Evolutionary conservation across 2,113 vertebrate genomes (phyloP).

Genomic region (Rhea pennata): DNA sequence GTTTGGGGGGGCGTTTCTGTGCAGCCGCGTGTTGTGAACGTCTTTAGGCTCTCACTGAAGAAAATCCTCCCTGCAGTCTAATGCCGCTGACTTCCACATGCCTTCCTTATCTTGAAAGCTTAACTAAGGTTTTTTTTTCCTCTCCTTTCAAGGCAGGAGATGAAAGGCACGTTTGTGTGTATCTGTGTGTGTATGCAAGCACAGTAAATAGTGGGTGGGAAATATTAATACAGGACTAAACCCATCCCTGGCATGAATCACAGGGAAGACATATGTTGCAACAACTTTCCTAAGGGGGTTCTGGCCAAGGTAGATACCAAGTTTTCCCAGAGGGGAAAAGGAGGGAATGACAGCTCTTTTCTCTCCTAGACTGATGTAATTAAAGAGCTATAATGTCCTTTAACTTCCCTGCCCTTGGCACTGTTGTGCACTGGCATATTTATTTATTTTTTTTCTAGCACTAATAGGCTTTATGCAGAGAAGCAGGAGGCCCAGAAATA

Average conservation of each 20-base stretch:
- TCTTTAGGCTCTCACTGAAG: background rate
- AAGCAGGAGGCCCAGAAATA: background rate
- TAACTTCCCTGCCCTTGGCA: constrained; percentile 50
- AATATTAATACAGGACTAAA: constrained; percentile 49
- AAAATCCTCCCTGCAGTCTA: background rate
- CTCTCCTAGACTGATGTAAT: constrained; percentile 48
- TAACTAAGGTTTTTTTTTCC: background rate
- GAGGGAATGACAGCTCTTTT: constrained; percentile 39
- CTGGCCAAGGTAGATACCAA: constrained; percentile 55
- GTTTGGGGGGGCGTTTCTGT: background rate
- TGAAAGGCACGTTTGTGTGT: constrained; percentile 4
- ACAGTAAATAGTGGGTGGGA: constrained; percentile 20
- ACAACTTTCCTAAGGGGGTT: constrained; percentile 46
- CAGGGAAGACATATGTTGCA: constrained; percentile 10
- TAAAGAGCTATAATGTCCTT: constrained; percentile 57
- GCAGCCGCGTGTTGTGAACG: background rate
- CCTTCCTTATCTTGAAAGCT: constrained; percentile 32
- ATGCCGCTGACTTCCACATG: background rate
- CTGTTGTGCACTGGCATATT: background rate
- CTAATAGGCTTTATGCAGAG: background rate
- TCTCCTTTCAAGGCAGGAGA: background rate
- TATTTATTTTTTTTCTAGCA: background rate
- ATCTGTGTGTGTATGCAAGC: background rate
- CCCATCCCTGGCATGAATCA: constrained; percentile 8
- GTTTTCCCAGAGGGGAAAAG: constrained; percentile 1